phyloP scores from a whole-genome alignment of 2,113 vertebrate genomes.

The Xiphophorus couchianus region DNA sequence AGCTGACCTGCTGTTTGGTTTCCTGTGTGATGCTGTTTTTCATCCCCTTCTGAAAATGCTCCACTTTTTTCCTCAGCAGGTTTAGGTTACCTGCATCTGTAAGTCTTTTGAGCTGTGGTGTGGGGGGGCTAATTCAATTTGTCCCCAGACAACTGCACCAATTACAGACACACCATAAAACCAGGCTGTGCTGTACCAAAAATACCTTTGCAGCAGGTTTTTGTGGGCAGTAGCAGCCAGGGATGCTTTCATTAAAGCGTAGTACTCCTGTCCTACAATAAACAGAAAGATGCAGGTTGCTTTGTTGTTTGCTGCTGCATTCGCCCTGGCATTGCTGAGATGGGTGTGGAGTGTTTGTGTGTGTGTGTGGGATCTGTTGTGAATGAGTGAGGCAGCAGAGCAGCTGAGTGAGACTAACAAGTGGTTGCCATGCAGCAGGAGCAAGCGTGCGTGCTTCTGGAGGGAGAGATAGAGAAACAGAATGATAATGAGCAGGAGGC shows the following conservation, averaged over 20 bases:
- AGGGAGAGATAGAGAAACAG: conserved; percentile 73
- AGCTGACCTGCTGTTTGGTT: conserved; percentile 22
- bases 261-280: conserved; percentile 27
- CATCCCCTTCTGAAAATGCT: conserved; percentile 2
- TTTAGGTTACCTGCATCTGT: conserved; percentile 9
- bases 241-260: conserved; percentile 40
- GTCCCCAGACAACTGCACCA: conserved; percentile 58
- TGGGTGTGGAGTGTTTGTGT: background rate
- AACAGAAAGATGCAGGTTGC: conserved; percentile 33
- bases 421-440: conserved; percentile 79
- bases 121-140: conserved; percentile 50
- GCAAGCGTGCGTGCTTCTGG: conserved; percentile 68
- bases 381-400: conserved; percentile 69
- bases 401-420: conserved; percentile 78
- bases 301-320: conserved; percentile 59
- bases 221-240: conserved; percentile 40
- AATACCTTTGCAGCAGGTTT: conserved; percentile 65
- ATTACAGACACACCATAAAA: conserved; percentile 66
- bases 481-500: conserved; percentile 80
- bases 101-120: conserved; percentile 47
- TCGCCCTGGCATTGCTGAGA: conserved; percentile 38
- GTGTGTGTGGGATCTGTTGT: conserved; percentile 44
- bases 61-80: background rate
- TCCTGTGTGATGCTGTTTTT: conserved; percentile 8
- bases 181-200: conserved; percentile 32